Base-by-base conservation (phyloP, 1,140 invertebrate genomes). In the Atta colombica region DNA sequence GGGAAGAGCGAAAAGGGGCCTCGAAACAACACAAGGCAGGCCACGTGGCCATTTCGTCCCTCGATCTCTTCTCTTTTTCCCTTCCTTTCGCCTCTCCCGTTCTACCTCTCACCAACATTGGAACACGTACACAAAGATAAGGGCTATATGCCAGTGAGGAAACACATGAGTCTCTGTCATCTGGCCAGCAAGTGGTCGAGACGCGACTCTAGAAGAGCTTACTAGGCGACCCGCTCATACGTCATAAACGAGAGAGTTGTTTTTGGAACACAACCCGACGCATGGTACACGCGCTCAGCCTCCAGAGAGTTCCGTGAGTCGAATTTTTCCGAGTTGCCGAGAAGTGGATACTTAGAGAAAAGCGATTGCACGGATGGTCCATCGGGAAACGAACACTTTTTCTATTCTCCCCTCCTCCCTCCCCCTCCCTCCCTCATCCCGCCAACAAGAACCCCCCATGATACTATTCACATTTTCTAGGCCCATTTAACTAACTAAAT, bases 131-230 rank as follows among this genome's bases (percentile, higher is more conserved):
- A 81, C 78, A 75, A 61, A 55, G 60, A 45, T 45, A 74, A 77
- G 51, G 55, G 66, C 69, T 68, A 86, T 90, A 81, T 81, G 87
- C 85, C 90, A 87, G 74, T 71, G 69, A 84, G 68, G 89, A 84
- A 87, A 91, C 87, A 85, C 85, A 85, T 87, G 80, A 90, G 89
- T 81, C 74, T 69, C 86, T 91, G 91, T 91, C 91, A 91, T 91
- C 91, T 91, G 91, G 91, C 88, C 85, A 88, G 91, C 91, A 92
- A 92, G 91, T 92, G 90, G 91, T 92, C 90, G 90, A 53, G 65
- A 88, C 85, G 45, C 51, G 66, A 53, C 58, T 71, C 87, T 91
- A 75, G 80, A 86, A 71, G 86, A 90, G 88, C 88, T 75, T 90
- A 78, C 74, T 85, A 82, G 85, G 84, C 89, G 91, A 89, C 91